Conservation (phyloP, 1,140 invertebrate species). For the Diachasma alloeum region DNA sequence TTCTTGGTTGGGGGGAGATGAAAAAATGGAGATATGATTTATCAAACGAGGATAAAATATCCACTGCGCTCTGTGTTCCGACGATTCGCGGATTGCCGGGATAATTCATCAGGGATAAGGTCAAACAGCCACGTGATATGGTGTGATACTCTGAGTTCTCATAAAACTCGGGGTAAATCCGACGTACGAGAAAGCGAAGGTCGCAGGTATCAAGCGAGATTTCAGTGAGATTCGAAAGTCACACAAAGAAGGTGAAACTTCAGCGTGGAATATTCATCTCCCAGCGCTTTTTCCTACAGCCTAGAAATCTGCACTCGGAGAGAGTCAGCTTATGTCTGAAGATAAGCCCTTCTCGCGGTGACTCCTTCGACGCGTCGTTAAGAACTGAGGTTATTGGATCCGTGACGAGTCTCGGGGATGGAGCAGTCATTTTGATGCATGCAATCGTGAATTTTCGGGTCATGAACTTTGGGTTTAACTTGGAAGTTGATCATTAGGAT, state of each 20-base stretch:
- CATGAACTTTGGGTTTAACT: background rate
- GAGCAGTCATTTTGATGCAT: background rate
- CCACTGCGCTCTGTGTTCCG: background rate
- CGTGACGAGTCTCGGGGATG: background rate
- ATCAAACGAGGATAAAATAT: background rate
- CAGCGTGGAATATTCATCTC: slow-evolving; percentile 62
- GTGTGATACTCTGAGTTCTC: slow-evolving; percentile 6
- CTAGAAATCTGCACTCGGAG: background rate
- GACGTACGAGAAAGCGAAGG: slow-evolving; percentile 14
- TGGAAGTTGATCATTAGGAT: background rate
- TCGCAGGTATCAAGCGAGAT: slow-evolving; percentile 8
- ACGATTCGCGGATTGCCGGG: slow-evolving; percentile 2
- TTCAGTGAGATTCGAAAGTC: slow-evolving; percentile 13
- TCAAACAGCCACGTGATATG: background rate
- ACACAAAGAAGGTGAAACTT: slow-evolving; percentile 37
- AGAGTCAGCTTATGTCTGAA: slow-evolving; percentile 39
- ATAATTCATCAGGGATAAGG: slow-evolving; percentile 16
- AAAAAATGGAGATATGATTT: background rate
- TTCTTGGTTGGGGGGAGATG: background rate
- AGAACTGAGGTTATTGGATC: background rate
- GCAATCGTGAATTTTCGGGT: background rate
- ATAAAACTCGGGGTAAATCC: slow-evolving; percentile 28
- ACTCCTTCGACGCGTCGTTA: background rate
- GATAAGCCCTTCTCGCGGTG: slow-evolving; percentile 28
- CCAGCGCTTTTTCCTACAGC: slow-evolving; percentile 21